Percentiles rank a stretch among this genome's conserved stretches.
These are phyloP conservation scores for Dipodomys spectabilis DNA, from an alignment of 2,113 vertebrate species.

Conservation along the genomic window DNA sequence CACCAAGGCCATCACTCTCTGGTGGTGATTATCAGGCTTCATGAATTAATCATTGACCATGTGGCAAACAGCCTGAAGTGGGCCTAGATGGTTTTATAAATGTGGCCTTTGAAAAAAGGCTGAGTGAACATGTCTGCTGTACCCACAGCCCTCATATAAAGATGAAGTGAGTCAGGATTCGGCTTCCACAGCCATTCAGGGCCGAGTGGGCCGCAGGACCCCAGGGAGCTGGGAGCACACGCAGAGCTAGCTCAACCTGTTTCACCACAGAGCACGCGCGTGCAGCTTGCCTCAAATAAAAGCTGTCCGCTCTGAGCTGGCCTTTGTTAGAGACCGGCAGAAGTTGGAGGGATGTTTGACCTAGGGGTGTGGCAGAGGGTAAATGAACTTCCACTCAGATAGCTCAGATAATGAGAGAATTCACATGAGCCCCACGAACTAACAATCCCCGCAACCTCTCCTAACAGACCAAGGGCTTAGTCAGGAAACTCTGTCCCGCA, in stretches of 20 bases:
- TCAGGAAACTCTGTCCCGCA: background rate
- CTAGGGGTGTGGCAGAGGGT: background rate
- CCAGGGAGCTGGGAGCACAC: too few relatives aligned
- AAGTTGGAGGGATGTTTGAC: background rate
- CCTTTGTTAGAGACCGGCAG: background rate
- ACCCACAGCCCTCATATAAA: background rate
- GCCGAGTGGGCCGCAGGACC: background rate
- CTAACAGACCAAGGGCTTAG: background rate
- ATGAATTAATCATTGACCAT: slow-evolving; percentile 43
- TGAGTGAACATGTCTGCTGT: background rate
- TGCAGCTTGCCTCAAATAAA: too few relatives aligned
- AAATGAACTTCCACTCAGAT: background rate
- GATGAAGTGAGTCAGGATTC: background rate
- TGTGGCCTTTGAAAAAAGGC: background rate
- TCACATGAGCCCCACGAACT: too few relatives aligned
- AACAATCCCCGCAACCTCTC: background rate
- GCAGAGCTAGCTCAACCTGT: too few relatives aligned
- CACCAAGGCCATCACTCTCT: slow-evolving; percentile 5
- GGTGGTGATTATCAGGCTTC: background rate
- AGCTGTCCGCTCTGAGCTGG: background rate
- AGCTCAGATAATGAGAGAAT: background rate
- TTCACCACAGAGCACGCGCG: background rate
- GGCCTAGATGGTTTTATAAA: background rate
- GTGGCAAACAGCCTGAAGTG: background rate
- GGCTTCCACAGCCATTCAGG: background rate